Evolutionary conservation across 2,113 vertebrate genomes (phyloP), one percentile per base, ranked within the genome.

Genomic region (Propithecus coquereli): DNA sequence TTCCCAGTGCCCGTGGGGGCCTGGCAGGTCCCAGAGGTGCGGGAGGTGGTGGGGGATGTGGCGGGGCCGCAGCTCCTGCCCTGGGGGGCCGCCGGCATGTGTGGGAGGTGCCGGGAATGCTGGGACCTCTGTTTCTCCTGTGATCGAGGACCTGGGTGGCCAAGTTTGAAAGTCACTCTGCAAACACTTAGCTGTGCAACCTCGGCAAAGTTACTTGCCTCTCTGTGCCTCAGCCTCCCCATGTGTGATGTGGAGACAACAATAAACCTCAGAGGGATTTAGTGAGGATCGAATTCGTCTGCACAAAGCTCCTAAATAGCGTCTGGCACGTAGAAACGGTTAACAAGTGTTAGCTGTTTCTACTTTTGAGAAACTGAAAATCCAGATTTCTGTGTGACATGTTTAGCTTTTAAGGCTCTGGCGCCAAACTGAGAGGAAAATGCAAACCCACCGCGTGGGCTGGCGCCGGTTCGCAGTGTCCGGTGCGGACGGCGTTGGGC

Each of bases 311-410:
- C 86, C 59, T 43, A 52, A 94, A 84, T 52, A 83, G 88, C 13
- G 11, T 57, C 63, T 94, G 91, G 65, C 85, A 76, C 54, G 7
- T 2, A 25, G 74, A 91, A 88, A 47, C 81, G 83, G 37, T 27
- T 81, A 71, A 95, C 25, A 65, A 80, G 80, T 47, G 71, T 73
- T 59, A 81, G 74, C 66, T n/a, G 30, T 73, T 81, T 80, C 90
- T 95, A 61, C 45, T 91, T 91, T 43, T 61, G 76, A 94, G 91
- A 90, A 92, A 54, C 43, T 74, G 77, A 59, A 95, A 91, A 77
- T 87, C 68, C 40, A 66, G 82, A 86, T 50, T 57, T 94, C 68
- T 25, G 32, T 37, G 37, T 86, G 77, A 88, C 45, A 61, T 70
- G 66, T 89, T 91, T 86, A 47, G 66, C 17, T 77, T 70, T 94